phyloP scores from a whole-genome alignment of 1,140 invertebrate species.

The Bicyclus anynana region DNA sequence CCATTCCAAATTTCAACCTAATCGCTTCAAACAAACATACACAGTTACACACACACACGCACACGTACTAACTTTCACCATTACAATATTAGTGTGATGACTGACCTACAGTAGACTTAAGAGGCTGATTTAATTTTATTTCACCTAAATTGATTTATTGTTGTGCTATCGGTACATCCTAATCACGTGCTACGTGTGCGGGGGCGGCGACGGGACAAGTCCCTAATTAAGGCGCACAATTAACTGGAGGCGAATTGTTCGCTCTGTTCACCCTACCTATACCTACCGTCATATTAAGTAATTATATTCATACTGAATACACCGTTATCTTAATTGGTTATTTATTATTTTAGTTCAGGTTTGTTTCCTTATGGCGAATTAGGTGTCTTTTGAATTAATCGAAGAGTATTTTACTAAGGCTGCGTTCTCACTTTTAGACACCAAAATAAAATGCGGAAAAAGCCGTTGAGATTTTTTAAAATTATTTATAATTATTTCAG shows the following conservation, averaged over 20 bases:
- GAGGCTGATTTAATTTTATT: too few relatives aligned
- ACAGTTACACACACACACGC: too few relatives aligned
- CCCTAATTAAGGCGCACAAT: conserved; percentile 11
- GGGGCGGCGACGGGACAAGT: conserved; percentile 7
- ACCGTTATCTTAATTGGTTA: background rate
- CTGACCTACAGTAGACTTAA: too few relatives aligned
- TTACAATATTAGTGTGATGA: too few relatives aligned
- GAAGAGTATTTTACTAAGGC: too few relatives aligned
- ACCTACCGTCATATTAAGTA: conserved; percentile 1
- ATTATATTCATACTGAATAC: background rate
- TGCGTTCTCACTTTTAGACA: too few relatives aligned
- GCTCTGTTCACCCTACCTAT: background rate
- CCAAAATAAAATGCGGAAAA: too few relatives aligned
- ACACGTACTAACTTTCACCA: too few relatives aligned
- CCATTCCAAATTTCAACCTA: too few relatives aligned
- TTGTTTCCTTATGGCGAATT: background rate
- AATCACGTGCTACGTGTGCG: conserved; percentile 3
- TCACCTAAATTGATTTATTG: background rate
- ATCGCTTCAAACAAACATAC: too few relatives aligned
- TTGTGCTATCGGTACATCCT: background rate
- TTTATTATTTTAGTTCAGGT: background rate
- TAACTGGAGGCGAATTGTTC: conserved; percentile 6
- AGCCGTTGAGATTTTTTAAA: too few relatives aligned
- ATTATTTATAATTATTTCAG: too few relatives aligned
- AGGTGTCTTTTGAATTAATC: background rate